phyloP scores from a whole-genome alignment of 2,797 vertebrate genomes.

The Miichthys miiuy region DNA sequence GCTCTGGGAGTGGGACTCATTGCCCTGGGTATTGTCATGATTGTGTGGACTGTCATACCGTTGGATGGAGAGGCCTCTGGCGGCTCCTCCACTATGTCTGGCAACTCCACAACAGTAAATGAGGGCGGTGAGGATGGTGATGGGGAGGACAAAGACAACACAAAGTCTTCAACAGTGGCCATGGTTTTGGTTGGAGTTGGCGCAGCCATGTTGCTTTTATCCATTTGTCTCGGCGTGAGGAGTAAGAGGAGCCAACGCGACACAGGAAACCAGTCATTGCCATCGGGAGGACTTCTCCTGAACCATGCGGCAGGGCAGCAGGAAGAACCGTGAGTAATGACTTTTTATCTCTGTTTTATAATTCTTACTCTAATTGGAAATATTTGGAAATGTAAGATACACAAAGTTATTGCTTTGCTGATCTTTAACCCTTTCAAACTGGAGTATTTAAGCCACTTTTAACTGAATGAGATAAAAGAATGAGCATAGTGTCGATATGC shows the following conservation, averaged over 20 bases:
- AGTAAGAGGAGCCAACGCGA: constrained; percentile 83
- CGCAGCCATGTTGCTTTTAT: constrained; percentile 87
- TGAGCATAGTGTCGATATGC: no score
- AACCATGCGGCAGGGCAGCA: constrained; percentile 39
- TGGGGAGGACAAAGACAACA: neutral
- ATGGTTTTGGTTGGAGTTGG: constrained; percentile 92
- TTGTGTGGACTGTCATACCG: constrained; percentile 94
- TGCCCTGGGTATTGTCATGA: constrained; percentile 94
- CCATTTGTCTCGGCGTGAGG: constrained; percentile 90
- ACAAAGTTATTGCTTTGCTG: neutral
- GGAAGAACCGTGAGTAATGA: constrained; percentile 67
- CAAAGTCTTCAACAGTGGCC: constrained; percentile 91
- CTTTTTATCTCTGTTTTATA: constrained; percentile 8
- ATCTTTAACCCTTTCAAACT: neutral
- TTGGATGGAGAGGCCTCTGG: constrained; percentile 11
- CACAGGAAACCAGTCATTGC: constrained; percentile 51
- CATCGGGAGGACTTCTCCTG: constrained; percentile 20
- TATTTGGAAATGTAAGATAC: neutral
- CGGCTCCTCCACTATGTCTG: rapidly evolving
- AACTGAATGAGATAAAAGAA: no score
- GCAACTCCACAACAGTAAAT: constrained; percentile 33
- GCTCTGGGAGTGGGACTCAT: constrained; percentile 95
- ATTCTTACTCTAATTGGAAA: neutral
- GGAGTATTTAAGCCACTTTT: neutral
- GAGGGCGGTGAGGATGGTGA: rapidly evolving